Conservation (phyloP, 1,140 invertebrate genomes). For the Ylistrum balloti region DNA sequence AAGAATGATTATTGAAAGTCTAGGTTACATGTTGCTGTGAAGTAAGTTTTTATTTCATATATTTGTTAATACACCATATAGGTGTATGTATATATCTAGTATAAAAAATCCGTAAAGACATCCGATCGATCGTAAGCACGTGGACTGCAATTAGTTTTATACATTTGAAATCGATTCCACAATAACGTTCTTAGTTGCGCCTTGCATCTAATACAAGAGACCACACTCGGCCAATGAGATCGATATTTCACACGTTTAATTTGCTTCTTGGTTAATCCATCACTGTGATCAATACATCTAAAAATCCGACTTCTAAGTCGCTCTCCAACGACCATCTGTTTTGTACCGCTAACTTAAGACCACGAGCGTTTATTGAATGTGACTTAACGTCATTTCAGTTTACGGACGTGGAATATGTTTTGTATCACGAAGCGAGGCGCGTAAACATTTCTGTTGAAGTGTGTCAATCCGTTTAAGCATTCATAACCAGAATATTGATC, state of each 20-base stretch:
- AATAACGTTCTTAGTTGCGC: neutral
- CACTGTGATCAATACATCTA: neutral
- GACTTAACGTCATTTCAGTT: slow-evolving; percentile 30
- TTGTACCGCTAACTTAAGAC: neutral
- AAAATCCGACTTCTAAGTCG: neutral
- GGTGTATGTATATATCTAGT: no score
- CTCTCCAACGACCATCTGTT: neutral
- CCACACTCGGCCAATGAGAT: neutral
- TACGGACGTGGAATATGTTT: slow-evolving; percentile 31
- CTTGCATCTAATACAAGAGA: neutral
- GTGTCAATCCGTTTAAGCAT: neutral
- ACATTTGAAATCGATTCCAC: neutral
- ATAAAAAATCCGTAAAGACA: neutral
- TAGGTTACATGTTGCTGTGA: no score
- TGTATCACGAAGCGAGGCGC: neutral
- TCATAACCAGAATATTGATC: neutral
- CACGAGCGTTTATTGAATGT: neutral
- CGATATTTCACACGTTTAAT: slow-evolving; percentile 24
- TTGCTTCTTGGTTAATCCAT: neutral
- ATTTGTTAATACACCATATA: no score
- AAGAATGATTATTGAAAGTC: no score
- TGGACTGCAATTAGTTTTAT: neutral
- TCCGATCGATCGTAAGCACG: neutral
- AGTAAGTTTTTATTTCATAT: no score
- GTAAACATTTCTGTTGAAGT: neutral